Evolutionary conservation across 2,113 vertebrate species (phyloP), one percentile per base, ranked within the genome.

Genomic region (Tyto alba): DNA sequence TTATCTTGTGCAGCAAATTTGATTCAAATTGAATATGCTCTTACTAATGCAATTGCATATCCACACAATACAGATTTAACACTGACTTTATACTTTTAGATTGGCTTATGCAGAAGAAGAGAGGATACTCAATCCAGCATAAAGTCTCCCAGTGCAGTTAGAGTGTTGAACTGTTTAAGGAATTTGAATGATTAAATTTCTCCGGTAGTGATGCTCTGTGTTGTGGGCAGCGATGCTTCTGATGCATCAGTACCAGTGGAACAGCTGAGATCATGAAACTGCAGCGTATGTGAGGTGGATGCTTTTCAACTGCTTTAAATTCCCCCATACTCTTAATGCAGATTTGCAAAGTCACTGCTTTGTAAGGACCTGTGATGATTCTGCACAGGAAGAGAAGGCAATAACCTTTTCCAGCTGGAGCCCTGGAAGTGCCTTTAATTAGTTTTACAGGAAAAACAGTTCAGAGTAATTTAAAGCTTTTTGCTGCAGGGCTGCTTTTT

Each of bases 321-420:
- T 96, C 50, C 16, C 32, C 19, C 3, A 5, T 22, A 13, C 23
- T 72, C 19, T 59, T 68, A 57, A 52, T 73, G 36, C 18, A 50
- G 45, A 92, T 76, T 72, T 93, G 92, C 89, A 66, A 60, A 93
- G 71, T 92, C 86, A 89, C 8, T 75, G 48, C 16, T 7, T 69
- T 43, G 41, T 72, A 55, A 68, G 26, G 79, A 74, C 34, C 72
- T 89, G 56, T 17, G 71, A 50, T 60, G 21, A 1, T 67, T 85
- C 38, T 88, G 59, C 80, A 34, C 20, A 73, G 83, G 64, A 62
- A 45, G 72, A 81, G 57, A 68, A 88, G 57, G 80, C 53, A 91
- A 22, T 95, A 92, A 95, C 80, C 57, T 95, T 85, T 81, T 92
- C 73, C 83, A 93, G 72, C 68, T 94, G 88, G 68, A 90, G 73